Base-by-base conservation (phyloP, 2,113 vertebrate species). In the Hippocampus guttulatus region DNA sequence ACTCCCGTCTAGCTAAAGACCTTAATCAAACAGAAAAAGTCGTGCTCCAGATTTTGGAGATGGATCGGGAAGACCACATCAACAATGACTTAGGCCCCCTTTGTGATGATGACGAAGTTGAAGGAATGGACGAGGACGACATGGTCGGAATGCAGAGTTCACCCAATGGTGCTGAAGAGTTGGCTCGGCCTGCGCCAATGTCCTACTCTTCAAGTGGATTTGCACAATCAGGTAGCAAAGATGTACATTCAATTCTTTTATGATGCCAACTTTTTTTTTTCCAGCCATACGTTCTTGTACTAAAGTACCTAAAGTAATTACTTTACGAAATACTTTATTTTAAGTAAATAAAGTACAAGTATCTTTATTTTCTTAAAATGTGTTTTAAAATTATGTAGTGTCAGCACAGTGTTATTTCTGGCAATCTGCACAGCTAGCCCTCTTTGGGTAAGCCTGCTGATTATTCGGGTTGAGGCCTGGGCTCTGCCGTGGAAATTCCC, bases 1-100 rank as follows among this genome's bases (percentile, higher is more conserved):
- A 79, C 69, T 88, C 79, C 0, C 91, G 91, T 11, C 80, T 92
- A 9, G 81, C 87, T 21, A 70, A 84, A 20, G 91, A 92, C 63
- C 91, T 93, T 16, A 91, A 88, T 25, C 91, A 84, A 3, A 90
- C 89, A 1, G 92, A 93, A 68, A 87, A 86, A 77, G 90, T 93
- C 16, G 91, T 93, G 8, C 87, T 91, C 30, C 86, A 92, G 75
- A 93, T 93, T 61, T 88, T 93, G 64, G 88, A 92, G 81, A 87
- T 93, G 88, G 83, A 80, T n/a, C 77, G 87, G 0, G 86, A 78
- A 3, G 79, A 88, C 61, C 77, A 83, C 23, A 75, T 60, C 64
- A 75, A 25, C 49, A 14, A 61, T 0, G 87, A 89, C 64, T 87
- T 88, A 15, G 83, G 85, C 9, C 87, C 85, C 0, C 73, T 84